phyloP scores from a whole-genome alignment of 1,140 invertebrate genomes.

The Danaus plexippus region DNA sequence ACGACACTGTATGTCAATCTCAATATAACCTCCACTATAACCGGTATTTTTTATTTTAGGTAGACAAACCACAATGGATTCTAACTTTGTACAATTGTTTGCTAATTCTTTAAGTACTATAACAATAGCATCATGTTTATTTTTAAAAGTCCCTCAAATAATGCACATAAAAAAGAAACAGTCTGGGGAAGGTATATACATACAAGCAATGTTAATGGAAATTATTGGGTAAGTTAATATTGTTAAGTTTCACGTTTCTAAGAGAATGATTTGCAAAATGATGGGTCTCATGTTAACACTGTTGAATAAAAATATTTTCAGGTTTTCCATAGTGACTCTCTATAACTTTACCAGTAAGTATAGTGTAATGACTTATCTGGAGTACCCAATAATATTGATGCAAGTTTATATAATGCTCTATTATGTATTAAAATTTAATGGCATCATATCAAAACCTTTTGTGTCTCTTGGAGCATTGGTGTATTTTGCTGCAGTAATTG shows the following conservation, averaged over 20 bases:
- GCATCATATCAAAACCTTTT: conserved; percentile 37
- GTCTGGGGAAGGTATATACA: conserved; percentile 75
- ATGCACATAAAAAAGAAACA: conserved; percentile 72
- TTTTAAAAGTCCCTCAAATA: conserved; percentile 82
- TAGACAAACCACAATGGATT: conserved; percentile 20
- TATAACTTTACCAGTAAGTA: conserved; percentile 81
- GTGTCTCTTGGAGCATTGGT: conserved; percentile 45
- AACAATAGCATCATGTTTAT: conserved; percentile 77
- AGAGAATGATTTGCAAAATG: too few relatives aligned
- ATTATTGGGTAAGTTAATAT: conserved; percentile 75
- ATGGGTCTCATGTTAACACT: not conserved
- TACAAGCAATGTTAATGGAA: conserved; percentile 77
- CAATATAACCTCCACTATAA: not conserved
- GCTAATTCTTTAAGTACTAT: conserved; percentile 75
- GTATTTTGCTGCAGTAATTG: conserved; percentile 68
- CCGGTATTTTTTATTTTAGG: conserved; percentile 14
- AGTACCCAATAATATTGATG: conserved; percentile 79
- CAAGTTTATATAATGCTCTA: conserved; percentile 79
- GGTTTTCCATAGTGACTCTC: conserved; percentile 78
- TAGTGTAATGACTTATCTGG: conserved; percentile 78
- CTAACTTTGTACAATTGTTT: conserved; percentile 34
- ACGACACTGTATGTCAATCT: conserved; percentile 3
- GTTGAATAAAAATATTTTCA: conserved; percentile 60
- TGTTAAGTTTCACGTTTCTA: too few relatives aligned
- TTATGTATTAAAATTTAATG: conserved; percentile 75